Conservation (phyloP, 2,888 invertebrate genomes). For the Latheticus oryzae region DNA sequence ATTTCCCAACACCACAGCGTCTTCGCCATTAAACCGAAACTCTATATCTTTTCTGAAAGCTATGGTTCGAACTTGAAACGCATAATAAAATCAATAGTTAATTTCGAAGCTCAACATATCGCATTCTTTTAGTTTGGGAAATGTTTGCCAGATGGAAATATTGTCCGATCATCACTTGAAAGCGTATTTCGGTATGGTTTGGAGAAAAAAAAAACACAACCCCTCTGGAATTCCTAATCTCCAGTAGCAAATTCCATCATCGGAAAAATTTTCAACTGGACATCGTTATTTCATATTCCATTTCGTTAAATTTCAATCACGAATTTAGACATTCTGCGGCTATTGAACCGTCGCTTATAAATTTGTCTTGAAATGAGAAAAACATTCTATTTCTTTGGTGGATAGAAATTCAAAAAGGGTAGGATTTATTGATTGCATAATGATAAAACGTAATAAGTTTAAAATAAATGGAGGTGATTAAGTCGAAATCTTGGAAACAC, state of each 20-base stretch:
- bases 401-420: too few species aligned
- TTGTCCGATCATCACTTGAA: slow-evolving; percentile 41
- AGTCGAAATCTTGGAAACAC: slow-evolving; percentile 56
- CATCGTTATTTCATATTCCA: slow-evolving; percentile 56
- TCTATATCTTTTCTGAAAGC: slow-evolving; percentile 34
- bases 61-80: slow-evolving; percentile 27
- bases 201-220: slow-evolving; percentile 48
- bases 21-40: slow-evolving; percentile 42
- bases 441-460: slow-evolving; percentile 42
- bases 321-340: slow-evolving; percentile 48
- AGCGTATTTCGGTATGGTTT: slow-evolving; percentile 49
- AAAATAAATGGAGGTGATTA: slow-evolving; percentile 49
- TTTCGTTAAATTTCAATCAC: slow-evolving; percentile 57
- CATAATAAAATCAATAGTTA: slow-evolving; percentile 32
- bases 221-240: slow-evolving; percentile 61
- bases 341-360: slow-evolving; percentile 36
- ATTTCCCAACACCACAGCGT: slow-evolving; percentile 53
- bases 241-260: slow-evolving; percentile 60
- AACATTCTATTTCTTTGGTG: too few species aligned
- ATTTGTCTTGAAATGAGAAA: slow-evolving; percentile 23
- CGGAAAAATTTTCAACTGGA: slow-evolving; percentile 55
- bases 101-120: slow-evolving; percentile 25
- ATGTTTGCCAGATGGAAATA: slow-evolving; percentile 31
- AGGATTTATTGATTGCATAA: slow-evolving; percentile 39
- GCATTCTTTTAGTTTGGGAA: slow-evolving; percentile 31